Base-by-base conservation (phyloP, 1,140 invertebrate genomes). In the Nilaparvata lugens region DNA sequence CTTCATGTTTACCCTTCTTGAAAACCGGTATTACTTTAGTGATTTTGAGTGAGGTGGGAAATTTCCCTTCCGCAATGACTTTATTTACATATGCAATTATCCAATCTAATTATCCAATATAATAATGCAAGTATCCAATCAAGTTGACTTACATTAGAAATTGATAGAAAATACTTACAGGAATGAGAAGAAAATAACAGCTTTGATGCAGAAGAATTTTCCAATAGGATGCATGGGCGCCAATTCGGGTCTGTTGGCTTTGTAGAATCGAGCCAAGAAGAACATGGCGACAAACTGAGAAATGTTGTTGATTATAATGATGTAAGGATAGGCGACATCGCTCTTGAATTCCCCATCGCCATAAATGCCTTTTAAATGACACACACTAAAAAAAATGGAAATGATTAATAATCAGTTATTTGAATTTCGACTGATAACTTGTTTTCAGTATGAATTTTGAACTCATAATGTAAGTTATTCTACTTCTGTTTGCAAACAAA, bases 171-270 rank as follows among this genome's bases (percentile, higher is more conserved):
- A 24, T 58, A 86, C 91, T 88, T 84, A 96, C 93, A 96, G 97
- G 76, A 98, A 98, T 57, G 94, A 96, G 69, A 97, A 93, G 77
- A 98, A 98, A 13, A 98, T 92, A 57, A 98, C 95, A 69, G 92
- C 89, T 80, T 98, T 98, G 62, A 98, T 96, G 73, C 95, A 97
- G n/a, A 97, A 77, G 77, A 97, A 97, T 76, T 98, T 97, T 59
- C 90, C 88, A 65, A 98, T 81, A 6, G 95, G 94, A 69, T 88
- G 88, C 86, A 97, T 94, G 16, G 93, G 93, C 65, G 84, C 82
- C 5, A 97, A 74, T 74, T 95, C 91, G 63, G 86, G 81, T 67
- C 83, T 83, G 74, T 91, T 94, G 9, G 91, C 93, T 75, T 81
- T 84, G 72, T 98, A 98, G 73, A 98, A 97, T 55, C 97, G 76